Evolutionary conservation across 1,140 invertebrate genomes (phyloP).

Genomic region (Lutraria rhynchaena): DNA sequence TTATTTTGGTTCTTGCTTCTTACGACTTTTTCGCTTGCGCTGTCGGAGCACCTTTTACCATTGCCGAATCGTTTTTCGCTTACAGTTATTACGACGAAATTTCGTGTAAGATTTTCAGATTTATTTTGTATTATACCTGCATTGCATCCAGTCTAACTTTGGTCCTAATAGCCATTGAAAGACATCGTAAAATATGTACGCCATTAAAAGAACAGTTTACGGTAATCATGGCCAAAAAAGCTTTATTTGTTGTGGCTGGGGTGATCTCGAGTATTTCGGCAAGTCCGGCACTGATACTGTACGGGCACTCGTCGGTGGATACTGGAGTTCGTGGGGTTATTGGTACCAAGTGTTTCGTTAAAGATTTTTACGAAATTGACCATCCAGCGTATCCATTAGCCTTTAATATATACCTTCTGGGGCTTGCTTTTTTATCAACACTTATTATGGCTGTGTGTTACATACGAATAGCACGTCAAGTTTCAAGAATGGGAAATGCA

Average conservation of each 20-base stretch:
- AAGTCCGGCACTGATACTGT: constrained; percentile 32
- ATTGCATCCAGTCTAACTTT: constrained; percentile 68
- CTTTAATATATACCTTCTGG: constrained; percentile 50
- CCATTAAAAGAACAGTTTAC: constrained; percentile 69
- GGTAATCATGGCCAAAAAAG: constrained; percentile 34
- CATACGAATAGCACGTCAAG: constrained; percentile 38
- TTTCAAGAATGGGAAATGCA: constrained; percentile 46
- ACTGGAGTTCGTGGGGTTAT: constrained; percentile 9
- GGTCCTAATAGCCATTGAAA: constrained; percentile 71
- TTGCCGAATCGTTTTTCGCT: constrained; percentile 40
- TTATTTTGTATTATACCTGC: constrained; percentile 65
- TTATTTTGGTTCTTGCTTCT: constrained; percentile 66
- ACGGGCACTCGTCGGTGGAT: constrained; percentile 25
- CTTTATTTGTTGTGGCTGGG: constrained; percentile 27
- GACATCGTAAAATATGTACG: constrained; percentile 69
- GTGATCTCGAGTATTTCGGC: constrained; percentile 33
- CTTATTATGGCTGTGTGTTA: constrained; percentile 32
- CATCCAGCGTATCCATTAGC: constrained; percentile 22
- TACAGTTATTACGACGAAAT: constrained; percentile 44
- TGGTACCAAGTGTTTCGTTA: constrained; percentile 47
- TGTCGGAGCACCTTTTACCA: constrained; percentile 49
- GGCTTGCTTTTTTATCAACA: constrained; percentile 36
- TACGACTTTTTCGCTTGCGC: constrained; percentile 71
- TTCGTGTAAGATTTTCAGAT: constrained; percentile 71
- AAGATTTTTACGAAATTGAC: constrained; percentile 9